These are phyloP conservation scores for Onychomys torridus DNA, from an alignment of 2,797 vertebrate genomes.

Conservation along the genomic window DNA sequence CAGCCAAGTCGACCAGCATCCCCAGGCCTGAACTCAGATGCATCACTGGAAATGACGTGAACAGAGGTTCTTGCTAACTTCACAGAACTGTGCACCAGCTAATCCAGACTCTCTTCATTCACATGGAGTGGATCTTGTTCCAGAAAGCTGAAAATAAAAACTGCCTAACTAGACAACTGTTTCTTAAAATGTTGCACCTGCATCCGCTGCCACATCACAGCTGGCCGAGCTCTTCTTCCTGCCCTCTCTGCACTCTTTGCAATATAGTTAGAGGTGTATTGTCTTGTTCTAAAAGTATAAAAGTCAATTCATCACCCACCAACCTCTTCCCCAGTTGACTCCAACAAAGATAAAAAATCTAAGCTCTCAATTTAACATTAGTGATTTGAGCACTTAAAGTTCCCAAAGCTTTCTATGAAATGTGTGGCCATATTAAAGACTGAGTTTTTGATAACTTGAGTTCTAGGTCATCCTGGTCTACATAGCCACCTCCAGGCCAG, in stretches of 20 bases:
- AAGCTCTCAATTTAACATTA: neutral
- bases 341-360: neutral
- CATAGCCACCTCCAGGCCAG: neutral
- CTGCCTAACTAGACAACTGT: neutral
- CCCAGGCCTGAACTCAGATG: neutral
- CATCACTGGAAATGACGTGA: too few species aligned
- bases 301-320: neutral
- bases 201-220: neutral
- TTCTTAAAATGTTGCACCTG: neutral
- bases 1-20: neutral
- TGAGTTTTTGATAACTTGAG: too few species aligned
- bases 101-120: neutral
- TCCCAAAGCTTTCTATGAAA: neutral
- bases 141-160: neutral
- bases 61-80: neutral
- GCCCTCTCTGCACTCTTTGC: neutral
- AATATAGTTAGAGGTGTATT: neutral
- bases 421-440: neutral
- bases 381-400: neutral
- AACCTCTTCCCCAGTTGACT: too few species aligned
- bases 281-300: neutral
- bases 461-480: neutral
- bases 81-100: neutral
- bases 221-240: neutral
- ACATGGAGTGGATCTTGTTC: neutral